Evolutionary conservation across 1,140 invertebrate genomes (phyloP).

Genomic region (Chrysomallon squamiferum): DNA sequence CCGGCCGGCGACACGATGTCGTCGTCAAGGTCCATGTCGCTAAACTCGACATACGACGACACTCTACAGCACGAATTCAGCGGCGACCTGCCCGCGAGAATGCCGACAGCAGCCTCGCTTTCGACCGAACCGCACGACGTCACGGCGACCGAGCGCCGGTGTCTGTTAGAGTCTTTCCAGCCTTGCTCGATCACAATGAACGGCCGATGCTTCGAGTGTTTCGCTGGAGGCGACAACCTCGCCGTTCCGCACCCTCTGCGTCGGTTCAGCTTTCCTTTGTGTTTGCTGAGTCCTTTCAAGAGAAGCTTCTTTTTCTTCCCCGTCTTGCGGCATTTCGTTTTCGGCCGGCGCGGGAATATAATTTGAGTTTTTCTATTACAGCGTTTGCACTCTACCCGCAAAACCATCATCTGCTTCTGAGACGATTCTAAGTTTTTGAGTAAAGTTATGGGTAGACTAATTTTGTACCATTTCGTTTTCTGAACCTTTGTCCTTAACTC

Average conservation of each 20-base stretch:
- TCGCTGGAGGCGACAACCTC: background rate
- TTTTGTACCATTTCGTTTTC: background rate
- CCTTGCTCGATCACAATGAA: constrained; percentile 5
- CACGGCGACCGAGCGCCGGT: background rate
- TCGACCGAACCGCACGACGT: background rate
- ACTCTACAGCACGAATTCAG: background rate
- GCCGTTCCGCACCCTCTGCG: background rate
- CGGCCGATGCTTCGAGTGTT: background rate
- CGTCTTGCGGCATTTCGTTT: background rate
- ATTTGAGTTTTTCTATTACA: background rate
- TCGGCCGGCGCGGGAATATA: background rate
- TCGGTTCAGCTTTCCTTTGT: background rate
- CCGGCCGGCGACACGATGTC: background rate
- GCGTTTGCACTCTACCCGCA: constrained; percentile 6
- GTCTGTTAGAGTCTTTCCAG: background rate
- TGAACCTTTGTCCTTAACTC: background rate
- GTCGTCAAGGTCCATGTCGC: constrained; percentile 4
- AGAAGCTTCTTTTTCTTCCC: background rate
- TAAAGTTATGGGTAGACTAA: constrained; percentile 1
- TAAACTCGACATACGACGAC: constrained; percentile 3
- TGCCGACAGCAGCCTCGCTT: background rate
- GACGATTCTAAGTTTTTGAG: background rate
- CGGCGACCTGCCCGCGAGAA: too few species aligned
- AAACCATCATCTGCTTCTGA: background rate
- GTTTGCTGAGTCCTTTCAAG: background rate